A percentile compares a stretch with the other conserved stretches of the same genome.
Conservation (phyloP, 2,888 invertebrate genomes). For the Eupithecia subumbrata region DNA sequence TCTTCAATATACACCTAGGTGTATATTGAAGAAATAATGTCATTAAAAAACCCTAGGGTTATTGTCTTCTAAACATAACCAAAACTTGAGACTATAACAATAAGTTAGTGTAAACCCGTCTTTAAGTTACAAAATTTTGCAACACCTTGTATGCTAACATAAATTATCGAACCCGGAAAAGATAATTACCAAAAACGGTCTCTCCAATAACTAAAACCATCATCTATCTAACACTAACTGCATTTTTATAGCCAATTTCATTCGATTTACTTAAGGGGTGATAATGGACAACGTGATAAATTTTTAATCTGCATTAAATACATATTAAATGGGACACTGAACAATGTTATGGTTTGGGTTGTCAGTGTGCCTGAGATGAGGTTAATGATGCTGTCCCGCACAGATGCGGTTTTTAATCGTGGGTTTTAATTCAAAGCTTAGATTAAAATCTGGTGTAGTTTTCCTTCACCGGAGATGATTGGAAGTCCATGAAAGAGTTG, state of each 20-base stretch:
- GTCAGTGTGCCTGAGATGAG: conserved; percentile 13
- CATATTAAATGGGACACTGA: conserved; percentile 36
- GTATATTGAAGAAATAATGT: no score
- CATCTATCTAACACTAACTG: conserved; percentile 45
- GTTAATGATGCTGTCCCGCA: conserved; percentile 7
- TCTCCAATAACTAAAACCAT: conserved; percentile 49
- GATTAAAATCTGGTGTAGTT: neutral
- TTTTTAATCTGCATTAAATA: conserved; percentile 49
- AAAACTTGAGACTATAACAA: no score
- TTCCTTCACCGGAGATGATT: neutral
- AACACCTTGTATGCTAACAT: neutral
- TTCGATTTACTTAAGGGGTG: conserved; percentile 49
- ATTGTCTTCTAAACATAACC: no score
- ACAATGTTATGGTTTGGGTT: conserved; percentile 24
- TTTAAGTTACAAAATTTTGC: neutral
- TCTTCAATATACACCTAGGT: no score
- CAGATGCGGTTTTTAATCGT: conserved; percentile 4
- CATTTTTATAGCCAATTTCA: conserved; percentile 56
- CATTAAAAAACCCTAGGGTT: no score
- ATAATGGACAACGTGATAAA: conserved; percentile 58
- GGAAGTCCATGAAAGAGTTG: no score
- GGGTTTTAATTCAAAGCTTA: neutral
- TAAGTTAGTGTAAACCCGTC: no score
- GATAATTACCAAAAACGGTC: conserved; percentile 30
- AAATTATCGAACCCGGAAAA: neutral